Conservation (phyloP, 2,113 vertebrate species). For the Lepus timidus region DNA sequence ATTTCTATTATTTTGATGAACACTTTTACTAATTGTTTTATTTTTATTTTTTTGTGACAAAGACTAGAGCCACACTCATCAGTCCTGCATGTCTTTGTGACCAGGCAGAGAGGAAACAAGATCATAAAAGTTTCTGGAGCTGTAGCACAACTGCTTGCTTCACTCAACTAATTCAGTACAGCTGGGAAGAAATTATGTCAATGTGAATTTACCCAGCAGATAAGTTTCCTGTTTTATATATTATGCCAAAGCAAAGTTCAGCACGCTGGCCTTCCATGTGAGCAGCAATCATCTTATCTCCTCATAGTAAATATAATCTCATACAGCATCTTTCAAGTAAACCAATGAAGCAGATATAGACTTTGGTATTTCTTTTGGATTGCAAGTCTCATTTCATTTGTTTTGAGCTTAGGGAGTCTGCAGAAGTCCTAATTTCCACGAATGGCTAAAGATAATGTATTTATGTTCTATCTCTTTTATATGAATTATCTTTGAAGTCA, state of each 20-base stretch:
- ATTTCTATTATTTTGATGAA: not conserved
- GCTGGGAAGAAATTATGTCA: conserved; percentile 51
- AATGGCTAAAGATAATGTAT: conserved; percentile 51
- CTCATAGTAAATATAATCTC: conserved; percentile 42
- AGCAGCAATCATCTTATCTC: conserved; percentile 57
- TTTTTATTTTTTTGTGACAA: not conserved
- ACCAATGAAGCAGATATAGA: conserved; percentile 32
- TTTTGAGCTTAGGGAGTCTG: conserved; percentile 47
- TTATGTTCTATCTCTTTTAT: conserved; percentile 33
- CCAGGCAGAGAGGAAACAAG: conserved; percentile 43
- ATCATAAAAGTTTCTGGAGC: conserved; percentile 5
- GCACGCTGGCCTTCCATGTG: not conserved
- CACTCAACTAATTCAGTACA: conserved; percentile 36
- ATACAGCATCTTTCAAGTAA: conserved; percentile 63
- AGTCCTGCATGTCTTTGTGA: not conserved
- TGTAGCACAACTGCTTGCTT: not conserved
- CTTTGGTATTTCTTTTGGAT: conserved; percentile 49
- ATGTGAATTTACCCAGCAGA: conserved; percentile 31
- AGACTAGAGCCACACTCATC: not conserved
- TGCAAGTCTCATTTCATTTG: conserved; percentile 43
- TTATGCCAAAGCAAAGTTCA: conserved; percentile 67
- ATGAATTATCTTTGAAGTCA: conserved; percentile 11
- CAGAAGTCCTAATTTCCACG: conserved; percentile 41
- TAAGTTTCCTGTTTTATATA: conserved; percentile 66
- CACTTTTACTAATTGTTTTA: not conserved